These are phyloP conservation scores for Hypercompe scribonia DNA, from an alignment of 2,888 invertebrate species.

Conservation along the genomic window DNA sequence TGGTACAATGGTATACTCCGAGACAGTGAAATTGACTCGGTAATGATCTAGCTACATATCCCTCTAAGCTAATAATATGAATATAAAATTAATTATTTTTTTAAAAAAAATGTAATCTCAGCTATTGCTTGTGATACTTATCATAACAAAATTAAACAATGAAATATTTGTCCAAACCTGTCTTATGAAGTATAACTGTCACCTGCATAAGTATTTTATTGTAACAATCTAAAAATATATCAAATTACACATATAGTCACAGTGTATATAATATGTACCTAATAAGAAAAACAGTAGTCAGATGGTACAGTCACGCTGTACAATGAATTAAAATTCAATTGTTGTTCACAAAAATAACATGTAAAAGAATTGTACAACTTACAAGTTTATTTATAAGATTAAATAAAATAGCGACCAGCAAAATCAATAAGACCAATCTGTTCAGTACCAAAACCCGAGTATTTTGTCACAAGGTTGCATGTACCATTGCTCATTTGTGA, in stretches of 20 bases:
- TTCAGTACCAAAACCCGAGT: constrained; percentile 27
- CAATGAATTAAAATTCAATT: constrained; percentile 4
- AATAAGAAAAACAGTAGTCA: background rate
- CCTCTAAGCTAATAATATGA: too few relatives aligned
- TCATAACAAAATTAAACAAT: too few relatives aligned
- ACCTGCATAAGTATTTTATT: too few relatives aligned
- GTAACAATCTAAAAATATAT: background rate
- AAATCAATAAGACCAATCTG: constrained; percentile 15
- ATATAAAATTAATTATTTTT: too few relatives aligned
- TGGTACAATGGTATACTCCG: too few relatives aligned
- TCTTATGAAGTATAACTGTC: too few relatives aligned
- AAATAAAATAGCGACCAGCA: constrained; percentile 23
- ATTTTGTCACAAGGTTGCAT: background rate
- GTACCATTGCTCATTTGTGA: background rate
- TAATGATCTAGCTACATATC: too few relatives aligned
- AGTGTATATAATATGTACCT: background rate
- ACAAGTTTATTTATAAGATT: constrained; percentile 32
- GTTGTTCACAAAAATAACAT: constrained; percentile 38
- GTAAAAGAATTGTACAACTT: constrained; percentile 39
- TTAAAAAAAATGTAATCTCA: too few relatives aligned
- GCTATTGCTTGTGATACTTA: too few relatives aligned
- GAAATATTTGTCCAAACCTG: too few relatives aligned
- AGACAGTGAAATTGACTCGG: too few relatives aligned
- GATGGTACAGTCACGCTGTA: constrained; percentile 1
- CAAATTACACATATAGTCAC: too few relatives aligned